These are phyloP conservation scores for Oryzias melastigma DNA, from an alignment of 2,113 vertebrate species.

Conservation along the genomic window DNA sequence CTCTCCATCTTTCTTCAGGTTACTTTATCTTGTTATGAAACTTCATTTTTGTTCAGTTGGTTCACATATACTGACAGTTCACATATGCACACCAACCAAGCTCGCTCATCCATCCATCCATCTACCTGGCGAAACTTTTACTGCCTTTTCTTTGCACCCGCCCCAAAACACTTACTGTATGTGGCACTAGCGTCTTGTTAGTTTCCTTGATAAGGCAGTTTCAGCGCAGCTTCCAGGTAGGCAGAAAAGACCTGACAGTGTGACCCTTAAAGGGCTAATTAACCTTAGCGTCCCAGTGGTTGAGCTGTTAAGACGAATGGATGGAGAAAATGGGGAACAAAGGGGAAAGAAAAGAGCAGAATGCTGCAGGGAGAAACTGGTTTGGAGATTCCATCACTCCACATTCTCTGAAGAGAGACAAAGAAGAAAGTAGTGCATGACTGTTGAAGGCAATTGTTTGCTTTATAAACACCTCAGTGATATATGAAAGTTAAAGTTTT, in stretches of 20 bases:
- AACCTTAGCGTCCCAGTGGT: constrained; percentile 42
- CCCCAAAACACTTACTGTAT: too few species aligned
- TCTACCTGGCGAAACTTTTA: not conserved
- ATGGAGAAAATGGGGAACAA: not conserved
- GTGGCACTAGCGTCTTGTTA: constrained; percentile 31
- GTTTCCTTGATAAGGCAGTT: constrained; percentile 36
- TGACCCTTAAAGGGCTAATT: constrained; percentile 63
- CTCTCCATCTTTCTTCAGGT: not conserved
- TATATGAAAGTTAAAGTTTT: too few species aligned
- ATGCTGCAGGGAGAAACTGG: constrained; percentile 2
- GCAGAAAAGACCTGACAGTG: constrained; percentile 28
- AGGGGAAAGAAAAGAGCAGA: not conserved
- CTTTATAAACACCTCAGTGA: too few species aligned
- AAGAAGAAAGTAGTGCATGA: not conserved
- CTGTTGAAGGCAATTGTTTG: not conserved
- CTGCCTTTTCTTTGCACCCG: not conserved
- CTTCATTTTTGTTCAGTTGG: not conserved
- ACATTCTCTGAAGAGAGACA: not conserved
- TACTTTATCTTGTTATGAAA: not conserved
- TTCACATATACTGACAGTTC: not conserved
- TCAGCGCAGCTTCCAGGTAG: constrained; percentile 36
- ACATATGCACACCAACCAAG: too few species aligned
- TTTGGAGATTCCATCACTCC: not conserved
- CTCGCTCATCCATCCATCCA: not conserved
- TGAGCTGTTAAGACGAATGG: constrained; percentile 5